A percentile compares a stretch with the other conserved stretches of the same genome.
Evolutionary conservation across 2,797 vertebrate species (phyloP).

Genomic region (Thaleichthys pacificus): DNA sequence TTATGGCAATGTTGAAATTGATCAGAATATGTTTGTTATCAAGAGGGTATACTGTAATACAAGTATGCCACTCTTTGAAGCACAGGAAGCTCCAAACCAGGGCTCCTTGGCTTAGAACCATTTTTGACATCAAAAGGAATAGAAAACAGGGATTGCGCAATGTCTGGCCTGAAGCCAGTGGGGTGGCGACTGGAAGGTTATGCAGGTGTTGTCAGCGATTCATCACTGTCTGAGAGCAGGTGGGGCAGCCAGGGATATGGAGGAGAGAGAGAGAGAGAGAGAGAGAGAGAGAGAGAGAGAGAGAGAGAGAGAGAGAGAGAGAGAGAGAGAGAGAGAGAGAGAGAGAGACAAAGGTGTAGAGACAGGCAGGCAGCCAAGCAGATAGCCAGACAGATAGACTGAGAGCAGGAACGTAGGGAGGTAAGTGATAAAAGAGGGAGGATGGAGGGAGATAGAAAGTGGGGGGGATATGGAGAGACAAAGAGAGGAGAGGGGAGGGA

Average conservation of each 20-base stretch:
- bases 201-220: slow-evolving; percentile 39
- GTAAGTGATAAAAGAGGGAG: background rate
- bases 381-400: background rate
- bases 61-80: background rate
- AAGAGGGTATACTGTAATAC: background rate
- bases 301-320: background rate
- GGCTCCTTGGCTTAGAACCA: slow-evolving; percentile 9
- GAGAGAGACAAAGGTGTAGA: background rate
- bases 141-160: slow-evolving; percentile 24
- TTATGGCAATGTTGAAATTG: too few species aligned
- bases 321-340: background rate
- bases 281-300: background rate
- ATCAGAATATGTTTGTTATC: background rate
- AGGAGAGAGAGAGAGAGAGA: background rate
- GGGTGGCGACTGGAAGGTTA: slow-evolving; percentile 29
- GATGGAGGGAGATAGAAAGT: background rate
- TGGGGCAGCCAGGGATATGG: background rate
- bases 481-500: background rate
- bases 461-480: background rate
- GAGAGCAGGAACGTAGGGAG: background rate
- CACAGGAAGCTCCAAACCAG: background rate
- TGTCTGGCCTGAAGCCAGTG: slow-evolving; percentile 11
- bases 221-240: slow-evolving; percentile 29
- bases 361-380: slow-evolving; percentile 1
- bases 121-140: slow-evolving; percentile 36